These are phyloP conservation scores for Emmelina monodactyla DNA, from an alignment of 2,888 invertebrate species.

Conservation along the genomic window DNA sequence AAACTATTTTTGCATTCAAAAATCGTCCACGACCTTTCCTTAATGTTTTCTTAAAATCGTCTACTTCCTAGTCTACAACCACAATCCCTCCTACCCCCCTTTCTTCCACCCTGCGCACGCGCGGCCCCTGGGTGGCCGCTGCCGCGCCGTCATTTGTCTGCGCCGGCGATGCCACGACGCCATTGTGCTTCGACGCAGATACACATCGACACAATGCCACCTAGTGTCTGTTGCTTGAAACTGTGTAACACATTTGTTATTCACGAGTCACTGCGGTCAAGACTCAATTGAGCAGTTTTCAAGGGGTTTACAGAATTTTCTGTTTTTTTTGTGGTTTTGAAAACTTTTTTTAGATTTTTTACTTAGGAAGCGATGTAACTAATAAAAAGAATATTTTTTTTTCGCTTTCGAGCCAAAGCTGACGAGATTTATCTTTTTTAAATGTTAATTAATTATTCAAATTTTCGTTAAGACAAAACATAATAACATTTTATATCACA, in stretches of 20 bases:
- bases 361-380: too few relatives aligned
- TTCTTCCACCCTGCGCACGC: too few relatives aligned
- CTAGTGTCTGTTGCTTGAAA: conserved; percentile 46
- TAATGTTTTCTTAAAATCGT: too few relatives aligned
- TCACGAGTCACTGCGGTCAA: conserved; percentile 19
- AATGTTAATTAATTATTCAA: too few relatives aligned
- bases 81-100: too few relatives aligned
- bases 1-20: too few relatives aligned
- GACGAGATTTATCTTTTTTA: too few relatives aligned
- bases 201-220: conserved; percentile 46
- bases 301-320: neutral
- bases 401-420: too few relatives aligned
- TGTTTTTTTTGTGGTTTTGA: neutral
- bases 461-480: too few relatives aligned
- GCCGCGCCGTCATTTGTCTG: conserved; percentile 42
- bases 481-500: neutral
- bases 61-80: too few relatives aligned
- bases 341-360: neutral
- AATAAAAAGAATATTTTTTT: too few relatives aligned
- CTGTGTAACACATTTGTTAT: conserved; percentile 55
- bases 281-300: conserved; percentile 20
- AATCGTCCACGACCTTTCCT: too few relatives aligned
- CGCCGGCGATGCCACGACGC: conserved; percentile 42
- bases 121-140: conserved; percentile 42
- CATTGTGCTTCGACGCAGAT: conserved; percentile 30